These are phyloP conservation scores for Agapostemon virescens DNA, from an alignment of 2,888 invertebrate species.

Conservation along the genomic window DNA sequence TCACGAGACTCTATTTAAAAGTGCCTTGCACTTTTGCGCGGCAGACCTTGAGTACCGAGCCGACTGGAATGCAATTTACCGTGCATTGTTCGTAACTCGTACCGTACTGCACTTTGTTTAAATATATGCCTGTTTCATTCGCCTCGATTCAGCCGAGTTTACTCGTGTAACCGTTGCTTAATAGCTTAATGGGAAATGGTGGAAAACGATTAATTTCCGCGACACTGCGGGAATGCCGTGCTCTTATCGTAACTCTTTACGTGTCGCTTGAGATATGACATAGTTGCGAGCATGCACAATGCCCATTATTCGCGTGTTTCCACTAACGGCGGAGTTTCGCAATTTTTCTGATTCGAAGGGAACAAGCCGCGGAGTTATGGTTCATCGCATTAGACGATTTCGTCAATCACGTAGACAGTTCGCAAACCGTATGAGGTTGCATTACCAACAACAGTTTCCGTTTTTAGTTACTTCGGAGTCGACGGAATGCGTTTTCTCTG, in stretches of 20 bases:
- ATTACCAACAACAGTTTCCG: too few species aligned
- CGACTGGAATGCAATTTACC: slow-evolving; percentile 72
- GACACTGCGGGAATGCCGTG: neutral
- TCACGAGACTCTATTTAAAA: slow-evolving; percentile 51
- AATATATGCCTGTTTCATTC: slow-evolving; percentile 55
- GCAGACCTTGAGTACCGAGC: slow-evolving; percentile 73
- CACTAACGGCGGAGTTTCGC: neutral
- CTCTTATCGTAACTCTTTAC: neutral
- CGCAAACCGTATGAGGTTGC: too few species aligned
- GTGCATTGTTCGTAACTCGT: slow-evolving; percentile 68
- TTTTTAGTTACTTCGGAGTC: too few species aligned
- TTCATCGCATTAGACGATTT: neutral
- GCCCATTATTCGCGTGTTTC: neutral
- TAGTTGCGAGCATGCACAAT: neutral
- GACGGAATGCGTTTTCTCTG: too few species aligned
- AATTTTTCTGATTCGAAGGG: neutral
- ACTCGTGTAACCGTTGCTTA: slow-evolving; percentile 2
- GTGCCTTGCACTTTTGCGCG: slow-evolving; percentile 41
- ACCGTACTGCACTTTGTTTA: slow-evolving; percentile 53
- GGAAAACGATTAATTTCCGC: neutral
- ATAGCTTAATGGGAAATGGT: neutral
- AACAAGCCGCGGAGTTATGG: too few species aligned
- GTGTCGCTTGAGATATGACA: neutral
- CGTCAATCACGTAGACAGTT: too few species aligned
- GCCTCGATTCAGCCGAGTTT: neutral